Base-by-base conservation (phyloP, 1,140 invertebrate species). In the Luehdorfia chinensis region DNA sequence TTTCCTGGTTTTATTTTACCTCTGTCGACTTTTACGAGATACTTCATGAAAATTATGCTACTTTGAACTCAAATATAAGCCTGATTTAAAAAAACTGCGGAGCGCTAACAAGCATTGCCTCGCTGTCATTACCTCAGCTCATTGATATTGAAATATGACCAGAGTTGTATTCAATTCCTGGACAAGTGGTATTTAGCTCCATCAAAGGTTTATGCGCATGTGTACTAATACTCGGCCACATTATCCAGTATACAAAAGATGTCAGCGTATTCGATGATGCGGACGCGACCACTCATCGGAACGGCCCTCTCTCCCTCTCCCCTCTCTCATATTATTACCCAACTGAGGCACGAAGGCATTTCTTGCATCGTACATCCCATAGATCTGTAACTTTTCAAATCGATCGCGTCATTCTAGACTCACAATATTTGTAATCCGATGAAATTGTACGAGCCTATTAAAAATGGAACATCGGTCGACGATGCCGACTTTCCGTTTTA, bases 221-320 rank as follows among this genome's bases (percentile, higher is more conserved):
- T 41, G 37, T 51, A 44, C 53, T 55, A 59, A 53, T 52, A 66
- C 52, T 50, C 34, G 44, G 56, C 46, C 45, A 50, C 56, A 67
- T 70, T 72, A 66, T 72, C 65, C 66, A 66, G 64, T 67, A 64
- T 59, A 70, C 59, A 64, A 59, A 70, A 75, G 59, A 74, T 74
- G 75, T 74, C 67, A 66, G 43, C 59, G 52, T 54, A 55, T 32
- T 68, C 66, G 73, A 68, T 75, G 64, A 62, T 60, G 63, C 72
- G 66, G 58, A 69, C 53, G 55, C 37, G 58, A 59, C 62, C 72
- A 74, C 67, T 71, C 72, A 59, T 52, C 52, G 60, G 66, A 75
- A 75, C 70, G 46, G 46, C 48, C 57, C 6, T 9, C 34, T 16
- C 21, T 37, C 12, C 56, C 55, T 21, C 19, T 2, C 2, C 6